Evolutionary conservation across 2,888 invertebrate genomes (phyloP).

Genomic region (Diarsia brunnea): DNA sequence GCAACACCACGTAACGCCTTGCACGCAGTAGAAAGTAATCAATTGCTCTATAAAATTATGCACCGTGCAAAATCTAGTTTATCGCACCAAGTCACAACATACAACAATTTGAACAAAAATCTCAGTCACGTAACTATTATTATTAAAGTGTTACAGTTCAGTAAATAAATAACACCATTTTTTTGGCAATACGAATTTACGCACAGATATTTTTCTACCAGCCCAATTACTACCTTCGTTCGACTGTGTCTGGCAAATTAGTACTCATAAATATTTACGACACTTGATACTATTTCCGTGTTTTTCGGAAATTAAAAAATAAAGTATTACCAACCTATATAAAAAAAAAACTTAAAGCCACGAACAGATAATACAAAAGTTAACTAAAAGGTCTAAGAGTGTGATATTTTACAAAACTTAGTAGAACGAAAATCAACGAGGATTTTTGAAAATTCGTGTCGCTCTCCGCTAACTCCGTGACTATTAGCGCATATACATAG

Average conservation of each 20-base stretch:
- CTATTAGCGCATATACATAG: too few relatives aligned
- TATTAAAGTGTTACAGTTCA: slow-evolving; percentile 20
- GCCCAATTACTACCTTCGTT: slow-evolving; percentile 23
- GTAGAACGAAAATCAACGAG: too few relatives aligned
- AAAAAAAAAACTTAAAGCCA: not conserved
- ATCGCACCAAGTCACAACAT: slow-evolving; percentile 37
- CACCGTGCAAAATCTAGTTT: slow-evolving; percentile 34
- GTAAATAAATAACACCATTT: slow-evolving; percentile 19
- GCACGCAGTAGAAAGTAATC: slow-evolving; percentile 45
- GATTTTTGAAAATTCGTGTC: too few relatives aligned
- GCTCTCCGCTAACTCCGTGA: too few relatives aligned
- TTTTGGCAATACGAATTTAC: slow-evolving; percentile 21
- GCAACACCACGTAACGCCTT: slow-evolving; percentile 16
- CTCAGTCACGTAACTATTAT: slow-evolving; percentile 37
- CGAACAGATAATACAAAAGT: not conserved
- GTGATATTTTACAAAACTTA: too few relatives aligned
- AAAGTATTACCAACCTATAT: not conserved
- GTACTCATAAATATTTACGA: slow-evolving; percentile 31
- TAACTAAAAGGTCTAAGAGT: too few relatives aligned
- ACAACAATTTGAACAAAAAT: slow-evolving; percentile 4
- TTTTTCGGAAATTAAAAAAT: not conserved
- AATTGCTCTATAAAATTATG: not conserved
- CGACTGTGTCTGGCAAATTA: slow-evolving; percentile 27
- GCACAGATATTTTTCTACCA: not conserved
- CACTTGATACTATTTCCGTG: not conserved